Evolutionary conservation across 2,888 invertebrate genomes (phyloP), one percentile per base, ranked within the genome.

Genomic region (Pasiphila rectangulata): DNA sequence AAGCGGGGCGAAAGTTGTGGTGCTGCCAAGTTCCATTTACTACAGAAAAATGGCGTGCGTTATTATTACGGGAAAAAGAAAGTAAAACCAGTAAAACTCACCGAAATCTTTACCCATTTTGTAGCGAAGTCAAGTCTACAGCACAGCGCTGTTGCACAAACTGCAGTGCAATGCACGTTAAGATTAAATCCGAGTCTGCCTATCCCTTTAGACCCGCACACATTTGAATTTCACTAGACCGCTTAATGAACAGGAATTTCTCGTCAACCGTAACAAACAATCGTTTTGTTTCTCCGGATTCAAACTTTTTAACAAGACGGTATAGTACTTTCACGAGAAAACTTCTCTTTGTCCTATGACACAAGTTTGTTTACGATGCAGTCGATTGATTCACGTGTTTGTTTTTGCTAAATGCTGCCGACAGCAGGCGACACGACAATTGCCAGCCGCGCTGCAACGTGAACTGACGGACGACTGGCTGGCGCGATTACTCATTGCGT

Each of bases 51-150:
- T n/a, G n/a, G n/a, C n/a, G n/a, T n/a, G n/a, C n/a, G n/a, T n/a
- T n/a, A n/a, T n/a, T n/a, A n/a, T n/a, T n/a, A n/a, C n/a, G n/a
- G n/a, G n/a, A 24, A 4, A 19, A 23, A 37, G 12, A 42, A 24
- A 24, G 13, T 17, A 44, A 27, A 7, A 15, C n/a, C n/a, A n/a
- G n/a, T n/a, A n/a, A 10, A 51, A 70, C 77, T 69, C 60, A 83
- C 83, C 83, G 53, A 78, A 82, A 60, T 79, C 78, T 65, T 83
- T 82, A 43, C 75, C 77, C 83, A 83, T 83, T 15, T 42, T 51
- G 17, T 13, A 34, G 27, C n/a, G n/a, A 13, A 4, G 9, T 10
- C 3, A 5, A 29, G n/a, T n/a, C n/a, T 4, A 15, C 0, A 6
- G 5, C 2, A 1, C 13, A 9, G 16, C n/a, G 30, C 3, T 2